phyloP scores from a whole-genome alignment of 2,888 invertebrate genomes.

The Drosophila robusta region DNA sequence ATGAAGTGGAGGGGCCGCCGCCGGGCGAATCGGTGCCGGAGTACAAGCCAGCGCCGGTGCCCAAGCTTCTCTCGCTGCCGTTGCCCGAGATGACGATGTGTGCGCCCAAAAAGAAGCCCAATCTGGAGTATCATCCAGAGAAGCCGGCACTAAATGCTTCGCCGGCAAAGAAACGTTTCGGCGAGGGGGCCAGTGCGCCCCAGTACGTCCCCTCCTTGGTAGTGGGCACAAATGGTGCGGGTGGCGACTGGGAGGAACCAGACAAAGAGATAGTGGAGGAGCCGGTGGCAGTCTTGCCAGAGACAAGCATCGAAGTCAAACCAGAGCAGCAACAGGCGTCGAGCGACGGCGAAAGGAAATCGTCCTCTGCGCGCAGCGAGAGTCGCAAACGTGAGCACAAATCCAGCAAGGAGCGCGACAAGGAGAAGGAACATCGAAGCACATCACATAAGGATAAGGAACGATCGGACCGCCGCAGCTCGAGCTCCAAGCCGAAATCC shows the following conservation, averaged over 20 bases:
- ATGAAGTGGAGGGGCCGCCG: conserved; percentile 64
- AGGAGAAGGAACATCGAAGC: conserved; percentile 20
- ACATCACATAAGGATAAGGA: conserved; percentile 44
- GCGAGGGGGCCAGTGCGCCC: conserved; percentile 60
- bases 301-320: neutral
- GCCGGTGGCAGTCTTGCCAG: conserved; percentile 9
- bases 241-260: conserved; percentile 24
- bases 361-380: conserved; percentile 30
- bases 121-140: conserved; percentile 84
- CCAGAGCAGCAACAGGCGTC: neutral
- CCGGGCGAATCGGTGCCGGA: conserved; percentile 65
- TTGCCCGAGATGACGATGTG: conserved; percentile 57
- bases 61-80: conserved; percentile 81
- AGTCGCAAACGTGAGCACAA: conserved; percentile 49
- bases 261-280: conserved; percentile 24
- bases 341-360: conserved; percentile 25
- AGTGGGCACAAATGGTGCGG: conserved; percentile 28
- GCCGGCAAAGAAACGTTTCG: conserved; percentile 58
- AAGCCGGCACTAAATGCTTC: conserved; percentile 83
- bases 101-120: conserved; percentile 72
- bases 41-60: conserved; percentile 83
- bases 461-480: conserved; percentile 46
- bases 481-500: conserved; percentile 62
- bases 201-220: conserved; percentile 81
- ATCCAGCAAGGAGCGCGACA: conserved; percentile 41